These are phyloP conservation scores for Lepidostoma basale DNA, from an alignment of 1,140 invertebrate genomes.

Conservation along the genomic window DNA sequence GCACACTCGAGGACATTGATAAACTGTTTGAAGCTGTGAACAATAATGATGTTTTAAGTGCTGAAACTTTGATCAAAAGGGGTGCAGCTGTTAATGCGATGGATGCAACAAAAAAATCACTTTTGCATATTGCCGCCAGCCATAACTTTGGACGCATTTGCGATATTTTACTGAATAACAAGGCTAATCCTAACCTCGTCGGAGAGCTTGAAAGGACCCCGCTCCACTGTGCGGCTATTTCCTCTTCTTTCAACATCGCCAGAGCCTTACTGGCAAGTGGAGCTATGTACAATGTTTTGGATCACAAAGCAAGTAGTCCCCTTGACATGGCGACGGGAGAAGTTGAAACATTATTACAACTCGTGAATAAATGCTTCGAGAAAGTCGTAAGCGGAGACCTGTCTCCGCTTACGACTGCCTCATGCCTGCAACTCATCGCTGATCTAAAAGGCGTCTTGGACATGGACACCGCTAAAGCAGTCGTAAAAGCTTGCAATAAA, in stretches of 20 bases:
- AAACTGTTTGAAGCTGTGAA: not conserved
- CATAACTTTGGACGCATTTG: not conserved
- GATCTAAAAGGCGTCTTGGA: too few species aligned
- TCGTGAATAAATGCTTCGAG: not conserved
- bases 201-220: not conserved
- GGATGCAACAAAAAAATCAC: not conserved
- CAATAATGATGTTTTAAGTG: not conserved
- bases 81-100: not conserved
- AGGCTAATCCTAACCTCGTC: not conserved
- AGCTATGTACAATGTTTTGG: not conserved
- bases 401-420: too few species aligned
- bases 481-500: too few species aligned
- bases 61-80: not conserved
- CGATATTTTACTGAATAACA: not conserved
- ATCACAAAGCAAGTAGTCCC: not conserved
- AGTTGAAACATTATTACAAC: not conserved
- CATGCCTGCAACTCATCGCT: too few species aligned
- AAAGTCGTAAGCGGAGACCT: conserved; percentile 5
- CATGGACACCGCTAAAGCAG: too few species aligned
- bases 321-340: not conserved
- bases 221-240: not conserved
- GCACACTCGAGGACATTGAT: not conserved
- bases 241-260: not conserved
- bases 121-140: not conserved
- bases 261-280: not conserved